Conservation (phyloP, 2,888 invertebrate species). For the Eledona agricola region DNA sequence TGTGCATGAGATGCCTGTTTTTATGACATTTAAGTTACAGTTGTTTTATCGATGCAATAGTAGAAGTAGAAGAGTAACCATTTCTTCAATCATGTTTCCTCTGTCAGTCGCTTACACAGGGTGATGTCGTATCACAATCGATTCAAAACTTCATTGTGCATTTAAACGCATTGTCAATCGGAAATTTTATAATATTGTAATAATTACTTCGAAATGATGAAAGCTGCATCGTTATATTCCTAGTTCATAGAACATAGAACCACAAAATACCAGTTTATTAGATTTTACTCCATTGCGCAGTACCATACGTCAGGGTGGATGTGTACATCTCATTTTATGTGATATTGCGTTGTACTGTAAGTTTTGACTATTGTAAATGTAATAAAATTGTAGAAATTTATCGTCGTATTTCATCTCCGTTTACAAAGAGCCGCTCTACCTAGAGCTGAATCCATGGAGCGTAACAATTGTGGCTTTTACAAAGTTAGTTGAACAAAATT, state of each 20-base stretch:
- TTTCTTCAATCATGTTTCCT: constrained; percentile 27
- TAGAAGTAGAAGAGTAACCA: constrained; percentile 21
- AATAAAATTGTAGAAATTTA: constrained; percentile 40
- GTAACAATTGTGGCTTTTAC: too few relatives aligned
- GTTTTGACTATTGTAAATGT: constrained; percentile 40
- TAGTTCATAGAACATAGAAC: constrained; percentile 30
- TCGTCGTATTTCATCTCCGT: constrained; percentile 5
- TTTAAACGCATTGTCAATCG: constrained; percentile 34
- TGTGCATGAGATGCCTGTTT: constrained; percentile 27
- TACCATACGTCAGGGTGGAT: constrained; percentile 35
- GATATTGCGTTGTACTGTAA: constrained; percentile 38
- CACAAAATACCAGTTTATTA: constrained; percentile 15
- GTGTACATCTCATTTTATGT: constrained; percentile 36
- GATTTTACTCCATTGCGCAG: constrained; percentile 30
- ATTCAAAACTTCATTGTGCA: constrained; percentile 33
- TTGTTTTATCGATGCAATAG: too few relatives aligned
- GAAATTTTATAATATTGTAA: constrained; percentile 35
- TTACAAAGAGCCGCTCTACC: background rate
- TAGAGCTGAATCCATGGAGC: too few relatives aligned
- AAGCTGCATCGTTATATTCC: constrained; percentile 32
- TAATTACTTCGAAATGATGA: constrained; percentile 20
- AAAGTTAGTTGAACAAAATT: too few relatives aligned
- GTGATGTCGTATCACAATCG: constrained; percentile 37
- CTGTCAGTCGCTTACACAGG: constrained; percentile 38
- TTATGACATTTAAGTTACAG: constrained; percentile 21